Base-by-base conservation (phyloP, 2,888 invertebrate genomes). In the Synergus laeviventris region DNA sequence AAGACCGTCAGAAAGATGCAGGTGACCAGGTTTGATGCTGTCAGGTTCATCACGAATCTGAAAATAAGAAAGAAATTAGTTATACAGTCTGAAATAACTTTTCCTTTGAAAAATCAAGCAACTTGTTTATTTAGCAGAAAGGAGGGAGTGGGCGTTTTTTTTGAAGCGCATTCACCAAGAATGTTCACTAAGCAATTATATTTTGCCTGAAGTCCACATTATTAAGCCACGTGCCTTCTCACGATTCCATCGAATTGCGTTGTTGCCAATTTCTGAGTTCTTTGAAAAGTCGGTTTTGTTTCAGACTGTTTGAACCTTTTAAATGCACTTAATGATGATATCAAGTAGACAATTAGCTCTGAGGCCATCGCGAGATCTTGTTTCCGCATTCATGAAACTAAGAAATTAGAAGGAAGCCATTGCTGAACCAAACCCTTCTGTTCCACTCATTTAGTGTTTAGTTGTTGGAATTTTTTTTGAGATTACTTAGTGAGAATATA, bases 11-110 rank as follows among this genome's bases (percentile, higher is more conserved):
- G 89, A 66, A 91, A 90, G 62, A 92, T 90, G 54, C 93, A 91
- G 78, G 93, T 86, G 92, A 94, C 91, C 82, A 94, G 91, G 86
- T 92, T 92, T 79, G 93, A 92, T 86, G 93, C 92, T 90, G 93
- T 92, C 83, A 93, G 88, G 86, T 93, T 95, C 88, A 95, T 94
- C 89, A 94, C 94, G 91, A 94, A 94, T 91, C 94, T 94, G 92
- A 93, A 70, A 70, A 31, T 24, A 31, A 24, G 12, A 21, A 12
- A 59, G 18, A 24, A 56, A 59, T 59, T 59, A 59, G 24, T 59
- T 12, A 18, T 59, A 4, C 5, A 12, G 14, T 49, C 1, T 18
- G 11, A 21, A 21, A 21, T 59, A 59, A 12, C 7, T 1, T 14
- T 14, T 61, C 36, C 60, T 36, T 36, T 38, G 62, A 18, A 62